Evolutionary conservation across 2,113 vertebrate genomes (phyloP).

Genomic region (Thamnophis sirtalis): DNA sequence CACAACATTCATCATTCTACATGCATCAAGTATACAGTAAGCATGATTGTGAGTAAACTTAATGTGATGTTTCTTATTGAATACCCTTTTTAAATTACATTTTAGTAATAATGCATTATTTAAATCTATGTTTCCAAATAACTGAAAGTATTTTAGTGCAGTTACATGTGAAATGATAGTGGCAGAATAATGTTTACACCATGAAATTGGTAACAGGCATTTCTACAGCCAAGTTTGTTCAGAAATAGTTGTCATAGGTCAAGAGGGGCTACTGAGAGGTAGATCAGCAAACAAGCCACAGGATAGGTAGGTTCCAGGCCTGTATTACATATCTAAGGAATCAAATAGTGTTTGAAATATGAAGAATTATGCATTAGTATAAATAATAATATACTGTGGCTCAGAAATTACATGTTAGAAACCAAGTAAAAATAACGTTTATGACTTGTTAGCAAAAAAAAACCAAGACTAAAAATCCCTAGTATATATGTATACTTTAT

Average conservation of each 20-base stretch:
- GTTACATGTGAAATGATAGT: not conserved
- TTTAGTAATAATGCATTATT: not conserved
- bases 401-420: not conserved
- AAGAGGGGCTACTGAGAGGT: not conserved
- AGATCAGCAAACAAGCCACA: not conserved
- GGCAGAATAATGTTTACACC: not conserved
- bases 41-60: not conserved
- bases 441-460: not conserved
- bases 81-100: not conserved
- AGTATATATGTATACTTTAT: not conserved
- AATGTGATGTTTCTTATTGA: not conserved
- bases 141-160: not conserved
- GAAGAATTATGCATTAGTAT: not conserved
- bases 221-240: not conserved
- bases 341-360: not conserved
- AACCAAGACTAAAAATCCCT: not conserved
- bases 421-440: not conserved
- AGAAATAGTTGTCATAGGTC: not conserved
- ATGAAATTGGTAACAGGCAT: not conserved
- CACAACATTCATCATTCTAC: not conserved
- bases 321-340: not conserved
- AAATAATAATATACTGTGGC: not conserved
- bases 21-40: not conserved
- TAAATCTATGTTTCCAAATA: not conserved
- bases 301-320: not conserved